Conservation (phyloP, 2,797 vertebrate genomes). For the Heliangelus exortis region DNA sequence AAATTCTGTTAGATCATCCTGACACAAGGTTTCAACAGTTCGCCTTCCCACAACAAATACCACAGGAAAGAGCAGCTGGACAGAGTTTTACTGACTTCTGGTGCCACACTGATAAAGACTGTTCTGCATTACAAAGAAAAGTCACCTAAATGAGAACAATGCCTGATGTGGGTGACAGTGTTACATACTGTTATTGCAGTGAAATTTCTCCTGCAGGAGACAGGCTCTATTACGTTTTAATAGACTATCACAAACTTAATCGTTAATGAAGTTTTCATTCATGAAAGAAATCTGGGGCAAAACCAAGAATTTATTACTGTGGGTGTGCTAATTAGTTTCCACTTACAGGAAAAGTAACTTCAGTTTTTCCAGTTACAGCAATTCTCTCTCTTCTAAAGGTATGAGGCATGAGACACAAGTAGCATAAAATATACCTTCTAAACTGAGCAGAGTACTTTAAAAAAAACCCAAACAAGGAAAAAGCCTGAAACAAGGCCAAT, state of each 20-base stretch:
- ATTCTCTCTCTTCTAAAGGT: neutral
- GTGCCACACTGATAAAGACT: neutral
- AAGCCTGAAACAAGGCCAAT: neutral
- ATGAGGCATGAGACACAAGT: neutral
- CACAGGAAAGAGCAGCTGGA: neutral
- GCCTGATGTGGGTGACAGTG: fast-evolving
- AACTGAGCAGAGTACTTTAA: neutral
- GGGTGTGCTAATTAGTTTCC: neutral
- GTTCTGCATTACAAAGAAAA: neutral
- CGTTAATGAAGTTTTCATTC: neutral
- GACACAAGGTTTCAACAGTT: neutral
- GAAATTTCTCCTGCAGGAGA: neutral
- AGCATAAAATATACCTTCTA: neutral
- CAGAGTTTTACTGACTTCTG: neutral
- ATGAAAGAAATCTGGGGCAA: neutral
- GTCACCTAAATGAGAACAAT: fast-evolving
- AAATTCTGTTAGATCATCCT: neutral
- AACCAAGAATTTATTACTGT: neutral
- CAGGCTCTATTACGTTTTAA: neutral
- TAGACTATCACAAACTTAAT: neutral
- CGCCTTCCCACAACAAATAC: neutral
- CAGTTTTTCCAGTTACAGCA: neutral
- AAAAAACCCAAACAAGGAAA: neutral
- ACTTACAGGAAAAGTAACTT: neutral
- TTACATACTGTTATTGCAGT: neutral